Evolutionary conservation across 2,888 invertebrate genomes (phyloP), one percentile per base, ranked within the genome.

Genomic region (Macrostomum cliftonense): DNA sequence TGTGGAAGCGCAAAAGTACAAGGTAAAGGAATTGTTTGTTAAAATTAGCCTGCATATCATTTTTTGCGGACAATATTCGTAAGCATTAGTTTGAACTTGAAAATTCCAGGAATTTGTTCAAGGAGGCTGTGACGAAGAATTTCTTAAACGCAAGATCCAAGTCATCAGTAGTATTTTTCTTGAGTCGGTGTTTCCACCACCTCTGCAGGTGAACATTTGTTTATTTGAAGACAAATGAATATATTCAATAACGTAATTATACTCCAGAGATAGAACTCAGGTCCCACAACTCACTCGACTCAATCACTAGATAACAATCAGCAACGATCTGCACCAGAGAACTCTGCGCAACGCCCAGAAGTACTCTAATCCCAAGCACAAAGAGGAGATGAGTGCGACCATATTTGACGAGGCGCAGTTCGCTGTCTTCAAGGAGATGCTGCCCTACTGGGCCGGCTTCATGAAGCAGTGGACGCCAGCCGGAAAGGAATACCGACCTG

Each of bases 391-490:
- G 2, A 28, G 38, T 46, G n/a, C 28, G 17, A 57, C 57, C 21
- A 52, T 68, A 36, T 68, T 68, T 59, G 68, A 68, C 49, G 68
- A 68, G 43, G 63, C 67, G 1, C 65, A 65, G 55, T 58, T 60
- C 20, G 45, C 51, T 37, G 61, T 65, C 43, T 67, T 67, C 53
- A 64, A 64, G 49, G 65, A 67, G 39, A 55, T 68, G 16, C 52
- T 68, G 39, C 65, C 65, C 2, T 68, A 65, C 52, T 68, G 68
- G 68, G 64, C 67, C 2, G 67, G 67, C 17, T 68, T 66, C 55
- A 58, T 57, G 50, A 58, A 58, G 43, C 51, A 54, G 1, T 59
- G 56, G 37, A 55, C 57, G 13, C 61, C 63, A 7, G 59, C 57
- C 12, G 60, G 63, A 47, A 54, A 55, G 1, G 58, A 51, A 12